Base-by-base conservation (phyloP, 1,140 invertebrate species). In the Diuraphis noxia region DNA sequence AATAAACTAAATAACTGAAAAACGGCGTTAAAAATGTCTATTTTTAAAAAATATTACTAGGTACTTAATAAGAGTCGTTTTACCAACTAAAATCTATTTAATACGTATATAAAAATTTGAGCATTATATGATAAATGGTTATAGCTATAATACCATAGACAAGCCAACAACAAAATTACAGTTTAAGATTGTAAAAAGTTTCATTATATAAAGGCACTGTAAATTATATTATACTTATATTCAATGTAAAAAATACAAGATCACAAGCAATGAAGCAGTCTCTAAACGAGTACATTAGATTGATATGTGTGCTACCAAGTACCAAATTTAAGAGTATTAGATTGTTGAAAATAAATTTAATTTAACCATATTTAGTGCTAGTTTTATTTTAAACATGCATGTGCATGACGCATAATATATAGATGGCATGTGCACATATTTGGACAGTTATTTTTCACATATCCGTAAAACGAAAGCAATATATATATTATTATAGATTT, bases 1-100 rank as follows among this genome's bases (percentile, higher is more conserved):
- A 93, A 93, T 93, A 93, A 93, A 92, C 92, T 86, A 86, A 36
- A 36, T 46, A 84, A 93, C 85, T 92, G 21, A 72, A 93, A 93
- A 92, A 92, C 92, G 92, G 92, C 93, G 92, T 43, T 81, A 56
- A 72, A 72, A 46, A 72, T 72, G 85, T 52, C 87, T 92, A 92
- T 36, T 49, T 86, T 49, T 9, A 4, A 49, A 49, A 52, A 86
- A n/a, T 63, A 10, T 30, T 56, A 72, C n/a, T n/a, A 72, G 19
- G 21, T 49, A n/a, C n/a, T 49, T 49, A 7, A 21, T 49, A 2
- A 23, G 46, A 49, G 0, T 49, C 7, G 41, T 36, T 34, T 85
- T 46, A 49, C 2, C 21, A 43, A 46, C 1, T 23, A 46, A 34
- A 85, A 85, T 85, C 2, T 82, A 40, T 82, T 82, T 30, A 40